These are phyloP conservation scores for Sarotherodon lohbergeri DNA, from an alignment of 2,113 vertebrate species.

Conservation along the genomic window DNA sequence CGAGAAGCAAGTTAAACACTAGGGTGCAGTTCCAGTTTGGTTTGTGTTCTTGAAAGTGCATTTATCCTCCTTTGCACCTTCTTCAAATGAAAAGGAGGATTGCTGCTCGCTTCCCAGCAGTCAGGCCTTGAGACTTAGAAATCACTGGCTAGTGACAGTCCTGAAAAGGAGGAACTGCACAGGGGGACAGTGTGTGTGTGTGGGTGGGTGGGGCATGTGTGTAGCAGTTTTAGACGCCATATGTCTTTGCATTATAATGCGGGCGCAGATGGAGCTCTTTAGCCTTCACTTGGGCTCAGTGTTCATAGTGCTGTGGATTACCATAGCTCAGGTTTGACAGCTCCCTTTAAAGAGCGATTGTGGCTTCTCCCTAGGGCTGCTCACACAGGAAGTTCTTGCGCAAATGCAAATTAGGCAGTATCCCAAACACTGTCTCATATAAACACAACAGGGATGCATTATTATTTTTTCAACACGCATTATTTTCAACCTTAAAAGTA, in stretches of 20 bases:
- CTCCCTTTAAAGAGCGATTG: conserved; percentile 1
- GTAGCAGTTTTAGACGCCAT: conserved; percentile 16
- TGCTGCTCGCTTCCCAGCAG: neutral
- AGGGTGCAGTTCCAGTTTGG: neutral
- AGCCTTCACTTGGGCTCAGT: neutral
- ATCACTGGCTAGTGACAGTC: neutral
- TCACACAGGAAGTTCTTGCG: neutral
- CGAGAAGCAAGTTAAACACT: neutral
- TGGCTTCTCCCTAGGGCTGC: neutral
- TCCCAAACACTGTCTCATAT: neutral
- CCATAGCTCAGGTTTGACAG: conserved; percentile 24
- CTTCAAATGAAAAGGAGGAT: neutral
- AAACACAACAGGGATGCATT: neutral
- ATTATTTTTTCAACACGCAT: neutral
- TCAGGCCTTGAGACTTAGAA: neutral
- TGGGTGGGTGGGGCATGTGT: neutral
- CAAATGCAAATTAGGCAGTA: conserved; percentile 4
- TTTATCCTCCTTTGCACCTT: neutral
- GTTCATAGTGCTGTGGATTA: conserved; percentile 29
- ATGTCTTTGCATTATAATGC: conserved; percentile 40
- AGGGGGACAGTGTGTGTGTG: neutral
- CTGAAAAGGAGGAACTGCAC: neutral
- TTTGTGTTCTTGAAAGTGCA: neutral
- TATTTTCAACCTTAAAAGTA: neutral
- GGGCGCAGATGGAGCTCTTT: conserved; percentile 36